Percentiles rank a stretch among this genome's conserved stretches.
phyloP scores from a whole-genome alignment of 2,888 invertebrate species.

The Ectemnius cavifrons region DNA sequence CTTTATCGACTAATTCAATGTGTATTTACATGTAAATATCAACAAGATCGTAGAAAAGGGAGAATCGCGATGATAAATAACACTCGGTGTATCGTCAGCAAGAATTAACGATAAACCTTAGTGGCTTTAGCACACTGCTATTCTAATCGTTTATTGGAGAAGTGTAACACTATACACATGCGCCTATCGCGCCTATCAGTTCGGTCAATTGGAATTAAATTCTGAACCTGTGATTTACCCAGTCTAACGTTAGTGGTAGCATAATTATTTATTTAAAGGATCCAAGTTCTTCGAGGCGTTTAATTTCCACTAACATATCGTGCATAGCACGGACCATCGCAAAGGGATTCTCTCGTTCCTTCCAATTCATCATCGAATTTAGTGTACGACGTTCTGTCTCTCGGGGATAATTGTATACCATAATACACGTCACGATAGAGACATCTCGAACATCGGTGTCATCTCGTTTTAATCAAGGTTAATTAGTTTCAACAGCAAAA shows the following conservation, averaged over 20 bases:
- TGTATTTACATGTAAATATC: slow-evolving; percentile 46
- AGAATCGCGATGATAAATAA: neutral
- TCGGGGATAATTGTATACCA: slow-evolving; percentile 8
- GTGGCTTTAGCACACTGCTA: neutral
- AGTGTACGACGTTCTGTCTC: neutral
- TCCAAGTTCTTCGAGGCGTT: slow-evolving; percentile 11
- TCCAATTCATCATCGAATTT: neutral
- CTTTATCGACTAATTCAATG: slow-evolving; percentile 13
- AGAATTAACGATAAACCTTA: slow-evolving; percentile 2
- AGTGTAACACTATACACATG: neutral
- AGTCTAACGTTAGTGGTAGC: slow-evolving; percentile 17
- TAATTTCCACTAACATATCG: slow-evolving; percentile 38
- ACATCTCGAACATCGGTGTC: no score
- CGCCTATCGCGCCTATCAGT: slow-evolving; percentile 9
- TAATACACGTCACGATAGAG: no score
- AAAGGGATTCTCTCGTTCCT: slow-evolving; percentile 3
- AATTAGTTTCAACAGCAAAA: neutral
- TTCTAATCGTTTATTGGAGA: slow-evolving; percentile 4
- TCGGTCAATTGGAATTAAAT: slow-evolving; percentile 40
- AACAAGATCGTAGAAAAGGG: neutral
- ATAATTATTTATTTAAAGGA: slow-evolving; percentile 22
- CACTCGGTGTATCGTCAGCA: neutral
- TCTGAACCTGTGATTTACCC: slow-evolving; percentile 41
- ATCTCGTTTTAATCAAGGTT: no score
- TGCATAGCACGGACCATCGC: neutral